Percentiles rank a stretch among this genome's conserved stretches.
Conservation (phyloP, 2,888 invertebrate species). For the Hyposoter dolosus region DNA sequence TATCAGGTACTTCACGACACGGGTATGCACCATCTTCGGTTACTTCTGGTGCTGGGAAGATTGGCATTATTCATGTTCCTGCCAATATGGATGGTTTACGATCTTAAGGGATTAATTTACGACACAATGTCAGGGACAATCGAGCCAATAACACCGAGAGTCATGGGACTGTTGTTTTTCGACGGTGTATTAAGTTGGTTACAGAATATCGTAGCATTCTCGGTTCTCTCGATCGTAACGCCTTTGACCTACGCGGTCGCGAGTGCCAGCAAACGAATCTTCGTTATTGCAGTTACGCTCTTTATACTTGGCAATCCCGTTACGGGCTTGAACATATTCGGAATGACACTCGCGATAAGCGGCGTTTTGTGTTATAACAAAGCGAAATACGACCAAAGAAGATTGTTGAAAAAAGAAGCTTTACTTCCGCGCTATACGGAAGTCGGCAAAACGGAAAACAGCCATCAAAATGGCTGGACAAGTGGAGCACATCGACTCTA, state of each 20-base stretch:
- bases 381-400: slow-evolving; percentile 90
- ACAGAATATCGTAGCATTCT: slow-evolving; percentile 98
- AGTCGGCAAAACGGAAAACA: slow-evolving; percentile 73
- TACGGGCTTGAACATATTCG: slow-evolving; percentile 93
- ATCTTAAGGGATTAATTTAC: slow-evolving; percentile 88
- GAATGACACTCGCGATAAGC: slow-evolving; percentile 95
- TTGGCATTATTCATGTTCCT: slow-evolving; percentile 92
- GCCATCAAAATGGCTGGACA: slow-evolving; percentile 78
- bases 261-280: slow-evolving; percentile 97
- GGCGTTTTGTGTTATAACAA: slow-evolving; percentile 97
- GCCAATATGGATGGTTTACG: slow-evolving; percentile 93
- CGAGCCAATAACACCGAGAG: slow-evolving; percentile 84
- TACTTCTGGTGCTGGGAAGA: slow-evolving; percentile 92
- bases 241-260: slow-evolving; percentile 98
- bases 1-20: slow-evolving; percentile 94
- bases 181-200: slow-evolving; percentile 97
- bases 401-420: slow-evolving; percentile 85
- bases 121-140: slow-evolving; percentile 85
- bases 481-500: slow-evolving; percentile 75
- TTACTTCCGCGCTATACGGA: slow-evolving; percentile 85
- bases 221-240: slow-evolving; percentile 95
- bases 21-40: slow-evolving; percentile 94
- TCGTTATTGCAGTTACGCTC: slow-evolving; percentile 95
- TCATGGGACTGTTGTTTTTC: slow-evolving; percentile 88
- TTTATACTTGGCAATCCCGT: slow-evolving; percentile 96